These are phyloP conservation scores for Clinocottus analis DNA, from an alignment of 2,113 vertebrate species.

Conservation along the genomic window DNA sequence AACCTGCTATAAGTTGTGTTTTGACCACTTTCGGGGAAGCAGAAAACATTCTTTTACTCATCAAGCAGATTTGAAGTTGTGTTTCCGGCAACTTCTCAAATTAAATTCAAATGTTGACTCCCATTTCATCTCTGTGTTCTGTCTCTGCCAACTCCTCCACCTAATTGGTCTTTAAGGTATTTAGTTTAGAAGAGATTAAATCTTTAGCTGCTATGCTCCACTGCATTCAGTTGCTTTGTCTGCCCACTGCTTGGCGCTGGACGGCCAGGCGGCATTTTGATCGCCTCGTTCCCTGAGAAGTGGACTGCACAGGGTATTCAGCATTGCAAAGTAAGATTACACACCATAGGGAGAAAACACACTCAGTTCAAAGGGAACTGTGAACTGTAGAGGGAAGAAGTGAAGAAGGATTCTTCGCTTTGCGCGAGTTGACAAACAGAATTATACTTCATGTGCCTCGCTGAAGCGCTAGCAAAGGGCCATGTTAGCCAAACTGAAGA, in stretches of 20 bases:
- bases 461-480: not conserved
- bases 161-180: not conserved
- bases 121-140: not conserved
- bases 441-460: not conserved
- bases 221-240: not conserved
- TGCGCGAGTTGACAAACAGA: not conserved
- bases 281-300: not conserved
- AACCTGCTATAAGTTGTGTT: not conserved
- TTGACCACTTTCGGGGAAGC: not conserved
- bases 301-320: not conserved
- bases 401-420: not conserved
- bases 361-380: not conserved
- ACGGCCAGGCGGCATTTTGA: too few species aligned
- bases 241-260: not conserved
- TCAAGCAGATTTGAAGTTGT: not conserved
- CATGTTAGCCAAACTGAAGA: not conserved
- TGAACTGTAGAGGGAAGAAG: not conserved
- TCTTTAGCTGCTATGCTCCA: not conserved
- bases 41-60: not conserved
- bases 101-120: not conserved
- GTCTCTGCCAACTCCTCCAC: not conserved
- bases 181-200: not conserved
- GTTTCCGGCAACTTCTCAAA: not conserved
- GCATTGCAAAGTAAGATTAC: not conserved
- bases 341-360: not conserved